These are phyloP conservation scores for Thaleichthys pacificus DNA, from an alignment of 2,797 vertebrate genomes.

Conservation along the genomic window DNA sequence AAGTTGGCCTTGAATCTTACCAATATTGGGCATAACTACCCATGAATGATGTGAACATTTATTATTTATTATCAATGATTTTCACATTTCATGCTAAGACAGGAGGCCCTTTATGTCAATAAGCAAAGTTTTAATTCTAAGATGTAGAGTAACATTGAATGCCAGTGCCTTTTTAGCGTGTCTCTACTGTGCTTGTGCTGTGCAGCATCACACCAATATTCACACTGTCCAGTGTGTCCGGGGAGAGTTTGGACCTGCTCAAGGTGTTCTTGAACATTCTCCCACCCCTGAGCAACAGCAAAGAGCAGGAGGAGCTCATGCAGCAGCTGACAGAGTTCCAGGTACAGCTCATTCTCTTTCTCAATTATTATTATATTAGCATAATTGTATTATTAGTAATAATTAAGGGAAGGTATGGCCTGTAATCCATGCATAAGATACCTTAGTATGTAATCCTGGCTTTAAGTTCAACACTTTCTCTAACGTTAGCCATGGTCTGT, in stretches of 20 bases:
- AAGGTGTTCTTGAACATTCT: constrained; percentile 98
- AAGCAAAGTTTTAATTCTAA: too few species aligned
- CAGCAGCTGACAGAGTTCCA: constrained; percentile 98
- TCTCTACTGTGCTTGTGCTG: constrained; percentile 3
- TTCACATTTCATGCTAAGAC: too few species aligned
- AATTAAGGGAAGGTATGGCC: too few species aligned
- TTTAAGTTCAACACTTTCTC: constrained; percentile 6
- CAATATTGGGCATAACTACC: too few species aligned
- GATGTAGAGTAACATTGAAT: too few species aligned
- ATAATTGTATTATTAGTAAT: too few species aligned
- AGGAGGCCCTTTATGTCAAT: too few species aligned
- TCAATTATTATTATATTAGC: background rate
- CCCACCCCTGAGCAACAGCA: constrained; percentile 96
- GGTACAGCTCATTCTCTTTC: constrained; percentile 64
- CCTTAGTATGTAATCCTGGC: background rate
- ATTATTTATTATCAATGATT: too few species aligned
- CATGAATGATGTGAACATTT: too few species aligned
- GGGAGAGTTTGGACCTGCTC: constrained; percentile 91
- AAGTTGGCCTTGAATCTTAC: too few species aligned
- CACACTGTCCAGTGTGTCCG: constrained; percentile 93
- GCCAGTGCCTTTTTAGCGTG: constrained; percentile 10
- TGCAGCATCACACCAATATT: constrained; percentile 95
- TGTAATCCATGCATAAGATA: too few species aligned
- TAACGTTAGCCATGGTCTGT: too few species aligned
- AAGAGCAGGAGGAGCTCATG: constrained; percentile 98